These are phyloP conservation scores for Liasis olivaceus DNA, from an alignment of 2,797 vertebrate species.

Conservation along the genomic window DNA sequence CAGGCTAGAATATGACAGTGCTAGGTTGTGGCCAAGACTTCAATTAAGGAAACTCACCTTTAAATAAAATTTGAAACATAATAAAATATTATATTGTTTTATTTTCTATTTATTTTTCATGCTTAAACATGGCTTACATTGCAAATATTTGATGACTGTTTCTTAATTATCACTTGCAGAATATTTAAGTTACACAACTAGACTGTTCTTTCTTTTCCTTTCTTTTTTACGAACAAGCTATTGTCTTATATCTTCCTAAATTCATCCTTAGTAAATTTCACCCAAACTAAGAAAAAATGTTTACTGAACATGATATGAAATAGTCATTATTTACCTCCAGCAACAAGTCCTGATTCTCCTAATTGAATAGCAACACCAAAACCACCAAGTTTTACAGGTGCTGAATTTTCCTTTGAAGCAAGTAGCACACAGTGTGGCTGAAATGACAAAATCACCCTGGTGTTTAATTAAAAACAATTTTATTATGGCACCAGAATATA, in stretches of 20 bases:
- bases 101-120: not conserved
- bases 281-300: not conserved
- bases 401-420: slow-evolving; percentile 97
- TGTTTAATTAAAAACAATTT: slow-evolving; percentile 20
- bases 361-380: slow-evolving; percentile 98
- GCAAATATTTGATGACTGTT: not conserved
- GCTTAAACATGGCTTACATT: not conserved
- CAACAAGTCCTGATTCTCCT: slow-evolving; percentile 95
- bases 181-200: not conserved
- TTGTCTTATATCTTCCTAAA: not conserved
- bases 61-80: not conserved
- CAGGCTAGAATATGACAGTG: not conserved
- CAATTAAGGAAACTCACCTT: not conserved
- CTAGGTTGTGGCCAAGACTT: not conserved
- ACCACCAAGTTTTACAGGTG: slow-evolving; percentile 94
- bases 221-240: not conserved
- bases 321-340: slow-evolving; percentile 86
- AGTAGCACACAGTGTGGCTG: slow-evolving; percentile 97
- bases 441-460: slow-evolving; percentile 61
- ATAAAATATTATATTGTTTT: not conserved
- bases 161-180: not conserved
- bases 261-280: not conserved
- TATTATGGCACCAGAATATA: slow-evolving; percentile 4
- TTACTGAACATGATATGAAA: not conserved
- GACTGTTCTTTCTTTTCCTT: not conserved